Evolutionary conservation across 1,140 invertebrate genomes (phyloP).

Genomic region (Hypsibius dujardini): DNA sequence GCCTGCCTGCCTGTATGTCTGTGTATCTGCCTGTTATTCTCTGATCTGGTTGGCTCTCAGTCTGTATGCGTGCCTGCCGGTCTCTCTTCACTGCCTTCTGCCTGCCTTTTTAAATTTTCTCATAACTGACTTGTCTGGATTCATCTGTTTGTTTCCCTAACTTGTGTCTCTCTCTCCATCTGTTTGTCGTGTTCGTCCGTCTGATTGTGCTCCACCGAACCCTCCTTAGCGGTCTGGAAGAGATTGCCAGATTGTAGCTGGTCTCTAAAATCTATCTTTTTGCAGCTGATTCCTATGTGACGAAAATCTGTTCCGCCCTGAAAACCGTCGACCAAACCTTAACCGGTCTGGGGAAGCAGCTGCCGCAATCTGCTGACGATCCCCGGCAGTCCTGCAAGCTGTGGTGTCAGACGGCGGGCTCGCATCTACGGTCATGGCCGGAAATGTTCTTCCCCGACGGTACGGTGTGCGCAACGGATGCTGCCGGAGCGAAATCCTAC

Average conservation of each 20-base stretch:
- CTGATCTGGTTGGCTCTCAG: too few species aligned
- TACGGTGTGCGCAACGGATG: neutral
- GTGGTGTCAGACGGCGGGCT: neutral
- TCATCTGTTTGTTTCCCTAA: too few species aligned
- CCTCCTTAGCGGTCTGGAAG: too few species aligned
- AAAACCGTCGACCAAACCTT: neutral
- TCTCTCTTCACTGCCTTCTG: too few species aligned
- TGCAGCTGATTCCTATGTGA: slow-evolving; percentile 1
- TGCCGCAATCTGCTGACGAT: neutral
- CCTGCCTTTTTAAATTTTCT: too few species aligned
- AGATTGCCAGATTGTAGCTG: neutral
- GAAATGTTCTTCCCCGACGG: slow-evolving; percentile 15
- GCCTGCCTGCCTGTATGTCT: too few species aligned
- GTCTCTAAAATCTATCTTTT: neutral
- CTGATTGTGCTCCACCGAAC: too few species aligned
- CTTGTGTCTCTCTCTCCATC: too few species aligned
- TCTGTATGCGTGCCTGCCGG: too few species aligned
- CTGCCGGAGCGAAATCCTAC: neutral
- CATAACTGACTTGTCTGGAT: too few species aligned
- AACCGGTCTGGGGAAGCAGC: neutral
- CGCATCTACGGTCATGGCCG: slow-evolving; percentile 13
- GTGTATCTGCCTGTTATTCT: too few species aligned
- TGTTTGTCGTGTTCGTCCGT: too few species aligned
- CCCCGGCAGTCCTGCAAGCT: neutral
- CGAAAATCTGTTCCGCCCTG: slow-evolving; percentile 10